Evolutionary conservation across 2,797 vertebrate genomes (phyloP).

Genomic region (Ambastaia sidthimunki): DNA sequence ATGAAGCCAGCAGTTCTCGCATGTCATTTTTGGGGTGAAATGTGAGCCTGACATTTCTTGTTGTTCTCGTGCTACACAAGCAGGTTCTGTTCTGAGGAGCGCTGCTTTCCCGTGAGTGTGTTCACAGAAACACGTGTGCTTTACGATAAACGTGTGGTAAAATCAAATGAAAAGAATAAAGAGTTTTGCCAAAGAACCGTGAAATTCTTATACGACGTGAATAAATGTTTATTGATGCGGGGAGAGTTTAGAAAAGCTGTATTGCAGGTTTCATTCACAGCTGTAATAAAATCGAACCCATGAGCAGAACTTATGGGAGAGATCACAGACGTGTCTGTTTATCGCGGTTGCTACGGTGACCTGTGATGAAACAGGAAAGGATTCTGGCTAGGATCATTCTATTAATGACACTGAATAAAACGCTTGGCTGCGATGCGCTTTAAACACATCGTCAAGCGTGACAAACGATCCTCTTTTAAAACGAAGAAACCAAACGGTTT

Average conservation of each 20-base stretch:
- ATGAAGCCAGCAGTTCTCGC: not conserved
- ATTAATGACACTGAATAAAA: constrained; percentile 35
- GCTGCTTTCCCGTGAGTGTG: not conserved
- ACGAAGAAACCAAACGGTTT: constrained; percentile 39
- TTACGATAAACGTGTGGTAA: not conserved
- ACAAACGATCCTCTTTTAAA: constrained; percentile 31
- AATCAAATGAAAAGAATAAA: not conserved
- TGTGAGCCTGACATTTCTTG: too few species aligned
- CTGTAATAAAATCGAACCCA: constrained; percentile 45
- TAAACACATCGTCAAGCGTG: constrained; percentile 8
- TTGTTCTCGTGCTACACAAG: not conserved
- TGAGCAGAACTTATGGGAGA: not conserved
- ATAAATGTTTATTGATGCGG: constrained; percentile 35
- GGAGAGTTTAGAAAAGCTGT: constrained; percentile 19
- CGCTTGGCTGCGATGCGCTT: constrained; percentile 27
- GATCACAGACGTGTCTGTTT: constrained; percentile 41
- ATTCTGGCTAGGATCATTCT: constrained; percentile 42
- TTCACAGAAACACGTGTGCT: not conserved
- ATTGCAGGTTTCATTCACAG: constrained; percentile 42
- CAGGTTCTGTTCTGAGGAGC: not conserved
- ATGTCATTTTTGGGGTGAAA: not conserved
- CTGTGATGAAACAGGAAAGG: constrained; percentile 18
- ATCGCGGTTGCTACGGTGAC: constrained; percentile 43
- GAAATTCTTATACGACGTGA: not conserved
- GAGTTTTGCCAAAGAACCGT: not conserved